These are phyloP conservation scores for Clarias platycephalus DNA, from an alignment of 2,797 vertebrate species.

Conservation along the genomic window DNA sequence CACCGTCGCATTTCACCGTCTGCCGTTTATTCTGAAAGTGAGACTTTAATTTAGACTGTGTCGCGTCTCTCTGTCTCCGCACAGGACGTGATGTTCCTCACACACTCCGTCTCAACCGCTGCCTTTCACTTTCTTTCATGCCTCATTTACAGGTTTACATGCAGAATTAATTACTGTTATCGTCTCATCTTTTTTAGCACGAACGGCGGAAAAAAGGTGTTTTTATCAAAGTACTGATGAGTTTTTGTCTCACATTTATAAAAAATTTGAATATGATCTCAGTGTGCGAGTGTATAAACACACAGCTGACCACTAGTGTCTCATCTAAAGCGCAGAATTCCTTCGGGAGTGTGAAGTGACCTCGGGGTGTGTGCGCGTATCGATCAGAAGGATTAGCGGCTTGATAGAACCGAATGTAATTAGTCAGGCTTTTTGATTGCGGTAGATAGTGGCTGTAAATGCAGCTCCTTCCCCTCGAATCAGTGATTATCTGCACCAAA, in stretches of 20 bases:
- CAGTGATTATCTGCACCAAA: slow-evolving; percentile 49
- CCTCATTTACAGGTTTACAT: slow-evolving; percentile 42
- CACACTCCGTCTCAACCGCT: slow-evolving; percentile 7
- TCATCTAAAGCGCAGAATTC: slow-evolving; percentile 39
- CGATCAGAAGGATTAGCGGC: slow-evolving; percentile 56
- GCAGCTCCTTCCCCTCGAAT: slow-evolving; percentile 39
- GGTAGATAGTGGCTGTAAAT: slow-evolving; percentile 57
- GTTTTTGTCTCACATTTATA: neutral
- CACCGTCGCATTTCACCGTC: neutral
- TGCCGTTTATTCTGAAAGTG: slow-evolving; percentile 32
- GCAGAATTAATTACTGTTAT: slow-evolving; percentile 36
- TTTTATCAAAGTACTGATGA: slow-evolving; percentile 5
- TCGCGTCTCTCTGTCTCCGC: neutral
- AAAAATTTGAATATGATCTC: neutral
- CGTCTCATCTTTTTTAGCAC: slow-evolving; percentile 1
- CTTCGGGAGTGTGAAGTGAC: slow-evolving; percentile 50
- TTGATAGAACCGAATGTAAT: slow-evolving; percentile 58
- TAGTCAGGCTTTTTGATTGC: slow-evolving; percentile 53
- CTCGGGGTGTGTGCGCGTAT: slow-evolving; percentile 43
- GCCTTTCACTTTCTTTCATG: slow-evolving; percentile 53
- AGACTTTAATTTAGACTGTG: slow-evolving; percentile 32
- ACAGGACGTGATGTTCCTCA: slow-evolving; percentile 12
- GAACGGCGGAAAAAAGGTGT: neutral
- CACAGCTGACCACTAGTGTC: slow-evolving; percentile 29
- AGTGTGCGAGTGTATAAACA: slow-evolving; percentile 29